Evolutionary conservation across 2,888 invertebrate species (phyloP).

Genomic region (Drosophila multiciliata): DNA sequence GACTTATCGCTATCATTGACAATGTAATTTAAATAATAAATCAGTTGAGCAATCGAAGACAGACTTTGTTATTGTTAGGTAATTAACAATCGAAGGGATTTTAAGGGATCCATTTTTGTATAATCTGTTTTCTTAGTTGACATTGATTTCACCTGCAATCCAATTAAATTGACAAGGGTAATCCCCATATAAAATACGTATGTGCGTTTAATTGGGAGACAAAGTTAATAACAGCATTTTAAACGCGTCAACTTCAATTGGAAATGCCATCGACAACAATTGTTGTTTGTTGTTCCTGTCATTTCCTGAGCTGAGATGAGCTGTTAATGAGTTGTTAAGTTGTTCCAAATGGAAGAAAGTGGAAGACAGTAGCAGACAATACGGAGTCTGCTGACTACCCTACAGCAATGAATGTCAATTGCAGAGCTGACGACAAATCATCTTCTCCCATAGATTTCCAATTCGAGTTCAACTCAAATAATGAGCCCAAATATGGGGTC

Average conservation of each 20-base stretch:
- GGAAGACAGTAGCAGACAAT: conserved; percentile 26
- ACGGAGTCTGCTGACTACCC: conserved; percentile 40
- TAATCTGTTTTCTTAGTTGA: conserved; percentile 4
- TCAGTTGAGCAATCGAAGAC: not conserved
- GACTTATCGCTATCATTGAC: not conserved
- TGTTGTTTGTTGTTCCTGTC: conserved; percentile 38
- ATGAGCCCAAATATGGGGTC: conserved; percentile 4
- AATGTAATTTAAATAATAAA: not conserved
- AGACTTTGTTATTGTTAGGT: conserved; percentile 1
- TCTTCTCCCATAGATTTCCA: conserved; percentile 25
- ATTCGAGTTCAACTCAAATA: conserved; percentile 2
- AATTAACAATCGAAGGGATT: conserved; percentile 11
- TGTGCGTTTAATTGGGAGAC: conserved; percentile 48
- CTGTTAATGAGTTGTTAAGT: conserved; percentile 78
- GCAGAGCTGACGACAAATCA: conserved; percentile 49
- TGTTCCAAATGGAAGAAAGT: conserved; percentile 49
- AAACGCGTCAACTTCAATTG: conserved; percentile 46
- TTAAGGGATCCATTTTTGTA: not conserved
- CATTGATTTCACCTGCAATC: conserved; percentile 34
- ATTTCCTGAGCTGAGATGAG: conserved; percentile 32
- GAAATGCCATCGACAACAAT: conserved; percentile 38
- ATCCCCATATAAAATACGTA: conserved; percentile 19
- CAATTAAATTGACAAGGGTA: conserved; percentile 65
- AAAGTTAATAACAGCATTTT: conserved; percentile 58
- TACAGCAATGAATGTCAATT: conserved; percentile 77